Conservation (phyloP, 64 coral and sea anemone species). For the Montipora efflorescens region DNA sequence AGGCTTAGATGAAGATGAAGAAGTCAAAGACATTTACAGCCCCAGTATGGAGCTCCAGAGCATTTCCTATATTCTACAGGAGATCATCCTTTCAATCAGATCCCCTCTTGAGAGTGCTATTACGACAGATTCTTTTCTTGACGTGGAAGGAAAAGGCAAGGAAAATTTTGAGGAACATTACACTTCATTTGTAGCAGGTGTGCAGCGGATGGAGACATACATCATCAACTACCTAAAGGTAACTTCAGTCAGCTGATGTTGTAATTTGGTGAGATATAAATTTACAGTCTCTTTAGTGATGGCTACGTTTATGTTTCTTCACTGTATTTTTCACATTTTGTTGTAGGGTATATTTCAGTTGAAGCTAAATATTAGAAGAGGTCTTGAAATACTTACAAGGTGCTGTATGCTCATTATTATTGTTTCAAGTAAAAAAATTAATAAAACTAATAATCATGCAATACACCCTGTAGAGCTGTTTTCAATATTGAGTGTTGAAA, state of each 20-base stretch:
- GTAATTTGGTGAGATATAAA: too few relatives aligned
- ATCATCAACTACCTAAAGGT: constrained; percentile 97
- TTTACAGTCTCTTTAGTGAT: too few relatives aligned
- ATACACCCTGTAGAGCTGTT: too few relatives aligned
- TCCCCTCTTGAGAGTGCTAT: constrained; percentile 67
- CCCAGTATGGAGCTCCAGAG: constrained; percentile 56
- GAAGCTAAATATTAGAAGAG: constrained; percentile 82
- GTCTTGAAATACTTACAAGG: constrained; percentile 87
- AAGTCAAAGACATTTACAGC: constrained; percentile 81
- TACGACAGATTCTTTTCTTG: constrained; percentile 80
- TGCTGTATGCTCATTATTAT: too few relatives aligned
- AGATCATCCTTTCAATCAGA: constrained; percentile 68
- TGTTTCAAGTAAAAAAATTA: neutral
- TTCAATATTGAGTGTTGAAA: too few relatives aligned
- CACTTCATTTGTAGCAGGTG: constrained; percentile 80
- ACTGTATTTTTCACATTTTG: neutral
- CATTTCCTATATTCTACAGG: constrained; percentile 72
- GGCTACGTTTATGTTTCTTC: neutral
- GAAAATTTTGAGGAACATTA: constrained; percentile 93
- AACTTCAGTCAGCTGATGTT: neutral
- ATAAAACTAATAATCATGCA: too few relatives aligned
- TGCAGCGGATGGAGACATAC: constrained; percentile 74
- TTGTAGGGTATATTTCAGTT: constrained; percentile 82
- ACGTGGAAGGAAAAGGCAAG: constrained; percentile 80
- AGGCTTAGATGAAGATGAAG: constrained; percentile 76